Conservation (phyloP, 2,797 vertebrate genomes). For the Crocodylus rhombifer region DNA sequence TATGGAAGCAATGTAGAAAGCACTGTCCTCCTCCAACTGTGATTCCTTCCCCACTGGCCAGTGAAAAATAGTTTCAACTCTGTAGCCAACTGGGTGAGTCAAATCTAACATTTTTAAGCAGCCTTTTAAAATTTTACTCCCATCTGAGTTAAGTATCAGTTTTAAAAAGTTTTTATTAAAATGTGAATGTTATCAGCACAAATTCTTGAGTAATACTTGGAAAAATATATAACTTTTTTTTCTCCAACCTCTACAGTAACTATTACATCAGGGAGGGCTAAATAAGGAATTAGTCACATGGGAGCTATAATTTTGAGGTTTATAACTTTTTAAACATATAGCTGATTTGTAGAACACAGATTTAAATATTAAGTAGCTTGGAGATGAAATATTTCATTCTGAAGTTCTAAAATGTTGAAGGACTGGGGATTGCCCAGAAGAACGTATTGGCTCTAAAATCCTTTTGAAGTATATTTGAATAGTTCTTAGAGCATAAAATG, state of each 20-base stretch:
- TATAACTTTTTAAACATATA: constrained; percentile 32
- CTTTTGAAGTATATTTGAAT: constrained; percentile 62
- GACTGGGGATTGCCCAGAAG: constrained; percentile 24
- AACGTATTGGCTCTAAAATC: constrained; percentile 42
- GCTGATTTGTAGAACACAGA: constrained; percentile 42
- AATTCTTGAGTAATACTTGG: constrained; percentile 16
- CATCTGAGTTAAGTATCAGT: background rate
- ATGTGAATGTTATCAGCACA: background rate
- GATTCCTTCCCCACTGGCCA: background rate
- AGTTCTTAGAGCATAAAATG: constrained; percentile 60
- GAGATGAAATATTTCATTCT: background rate
- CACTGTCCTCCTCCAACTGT: background rate
- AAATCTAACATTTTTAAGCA: background rate
- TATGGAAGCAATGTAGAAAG: background rate
- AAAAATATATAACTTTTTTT: background rate
- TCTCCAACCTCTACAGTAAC: constrained; percentile 33
- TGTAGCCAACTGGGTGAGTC: background rate
- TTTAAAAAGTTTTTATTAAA: background rate
- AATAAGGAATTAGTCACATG: constrained; percentile 55
- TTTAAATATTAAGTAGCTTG: background rate
- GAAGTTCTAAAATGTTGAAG: constrained; percentile 48
- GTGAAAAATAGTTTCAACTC: background rate
- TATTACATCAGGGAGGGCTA: constrained; percentile 28
- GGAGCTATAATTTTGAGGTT: constrained; percentile 50
- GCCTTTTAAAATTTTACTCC: background rate